Percentiles rank a stretch among this genome's conserved stretches.
These are phyloP conservation scores for Elanoides forficatus DNA, from an alignment of 2,113 vertebrate genomes.

Conservation along the genomic window DNA sequence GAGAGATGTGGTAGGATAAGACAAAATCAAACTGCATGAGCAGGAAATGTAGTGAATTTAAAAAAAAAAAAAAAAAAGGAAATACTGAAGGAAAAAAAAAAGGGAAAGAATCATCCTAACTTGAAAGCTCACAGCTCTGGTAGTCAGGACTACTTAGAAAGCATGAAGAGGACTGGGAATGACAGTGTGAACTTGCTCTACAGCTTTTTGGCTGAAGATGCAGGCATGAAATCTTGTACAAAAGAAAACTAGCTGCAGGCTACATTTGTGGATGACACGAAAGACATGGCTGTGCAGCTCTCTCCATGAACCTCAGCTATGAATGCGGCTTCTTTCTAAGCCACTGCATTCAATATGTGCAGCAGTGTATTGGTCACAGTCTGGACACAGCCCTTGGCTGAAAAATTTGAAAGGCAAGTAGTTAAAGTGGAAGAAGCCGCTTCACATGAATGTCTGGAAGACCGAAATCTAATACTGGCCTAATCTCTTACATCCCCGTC, in stretches of 20 bases:
- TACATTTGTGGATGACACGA: background rate
- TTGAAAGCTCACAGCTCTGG: background rate
- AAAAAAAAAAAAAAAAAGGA: background rate
- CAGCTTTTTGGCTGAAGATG: background rate
- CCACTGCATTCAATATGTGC: background rate
- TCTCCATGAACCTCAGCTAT: background rate
- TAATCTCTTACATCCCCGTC: background rate
- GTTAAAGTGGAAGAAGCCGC: background rate
- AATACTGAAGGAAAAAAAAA: background rate
- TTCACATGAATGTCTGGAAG: constrained; percentile 9
- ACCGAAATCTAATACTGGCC: background rate
- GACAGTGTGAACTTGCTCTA: background rate
- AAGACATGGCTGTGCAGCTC: background rate
- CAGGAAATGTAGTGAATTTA: background rate
- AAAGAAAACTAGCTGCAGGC: background rate
- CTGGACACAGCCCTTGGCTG: background rate
- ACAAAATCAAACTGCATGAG: background rate
- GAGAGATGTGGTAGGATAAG: background rate
- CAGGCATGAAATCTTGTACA: background rate
- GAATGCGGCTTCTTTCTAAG: background rate
- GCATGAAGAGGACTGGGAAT: background rate
- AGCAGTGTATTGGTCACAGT: constrained; percentile 17
- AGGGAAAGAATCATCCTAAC: background rate
- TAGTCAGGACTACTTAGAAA: background rate
- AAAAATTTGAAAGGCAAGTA: background rate